Conservation (phyloP, 2,888 invertebrate species). For the Scelioninae gen. 1 region DNA sequence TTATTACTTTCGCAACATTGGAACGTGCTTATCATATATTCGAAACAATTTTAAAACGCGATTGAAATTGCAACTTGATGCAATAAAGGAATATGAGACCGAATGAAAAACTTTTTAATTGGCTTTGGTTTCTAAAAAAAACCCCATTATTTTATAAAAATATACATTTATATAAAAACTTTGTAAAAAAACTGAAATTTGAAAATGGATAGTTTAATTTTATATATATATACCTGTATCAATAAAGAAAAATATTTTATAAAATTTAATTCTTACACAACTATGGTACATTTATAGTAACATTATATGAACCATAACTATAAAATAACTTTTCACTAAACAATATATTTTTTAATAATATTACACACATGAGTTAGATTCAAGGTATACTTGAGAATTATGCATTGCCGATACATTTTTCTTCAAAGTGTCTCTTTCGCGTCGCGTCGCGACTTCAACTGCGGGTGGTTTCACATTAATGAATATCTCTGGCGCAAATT, state of each 20-base stretch:
- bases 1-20: conserved; percentile 23
- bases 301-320: no score
- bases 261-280: no score
- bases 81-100: conserved; percentile 6
- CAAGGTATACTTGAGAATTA: not conserved
- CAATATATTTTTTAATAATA: not conserved
- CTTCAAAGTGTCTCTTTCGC: conserved; percentile 22
- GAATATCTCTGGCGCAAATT: conserved; percentile 46
- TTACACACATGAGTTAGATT: not conserved
- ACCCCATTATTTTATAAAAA: no score
- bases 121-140: not conserved
- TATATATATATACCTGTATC: no score
- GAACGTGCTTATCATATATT: conserved; percentile 36
- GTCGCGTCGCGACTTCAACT: conserved; percentile 56
- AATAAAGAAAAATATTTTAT: no score
- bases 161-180: no score
- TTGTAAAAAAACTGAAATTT: no score
- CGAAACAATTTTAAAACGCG: conserved; percentile 15
- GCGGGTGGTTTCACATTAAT: conserved; percentile 37
- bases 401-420: conserved; percentile 11
- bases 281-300: no score
- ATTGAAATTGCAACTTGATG: not conserved
- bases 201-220: no score
- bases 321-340: no score
- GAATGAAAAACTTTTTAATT: not conserved